These are phyloP conservation scores for Sarcoramphus papa DNA, from an alignment of 2,797 vertebrate genomes.

Conservation along the genomic window DNA sequence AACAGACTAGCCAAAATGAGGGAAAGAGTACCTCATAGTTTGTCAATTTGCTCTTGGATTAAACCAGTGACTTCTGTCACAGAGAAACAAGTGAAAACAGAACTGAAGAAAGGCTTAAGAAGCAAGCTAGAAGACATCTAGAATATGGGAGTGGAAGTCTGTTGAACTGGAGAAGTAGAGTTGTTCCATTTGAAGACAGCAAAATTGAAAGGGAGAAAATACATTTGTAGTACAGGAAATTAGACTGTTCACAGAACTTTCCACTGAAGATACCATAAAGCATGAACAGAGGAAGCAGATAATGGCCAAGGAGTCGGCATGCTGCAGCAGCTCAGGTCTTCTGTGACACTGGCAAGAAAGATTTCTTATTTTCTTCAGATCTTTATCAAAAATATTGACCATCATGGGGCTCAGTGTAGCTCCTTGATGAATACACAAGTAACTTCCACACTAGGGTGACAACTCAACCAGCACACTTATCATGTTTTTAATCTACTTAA, in stretches of 20 bases:
- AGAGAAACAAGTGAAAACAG: not conserved
- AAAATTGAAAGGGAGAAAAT: not conserved
- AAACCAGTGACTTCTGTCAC: not conserved
- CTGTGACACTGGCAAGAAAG: not conserved
- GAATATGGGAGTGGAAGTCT: not conserved
- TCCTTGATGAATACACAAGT: not conserved
- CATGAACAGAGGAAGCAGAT: not conserved
- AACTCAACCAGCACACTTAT: not conserved
- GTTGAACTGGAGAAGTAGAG: not conserved
- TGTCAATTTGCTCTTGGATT: not conserved
- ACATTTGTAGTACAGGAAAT: not conserved
- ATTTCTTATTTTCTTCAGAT: not conserved
- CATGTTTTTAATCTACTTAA: not conserved
- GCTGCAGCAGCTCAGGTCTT: not conserved
- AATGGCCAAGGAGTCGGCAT: not conserved
- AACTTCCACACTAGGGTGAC: not conserved
- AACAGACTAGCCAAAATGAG: not conserved
- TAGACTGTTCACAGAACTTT: not conserved
- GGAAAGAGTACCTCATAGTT: not conserved
- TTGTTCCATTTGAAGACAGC: not conserved
- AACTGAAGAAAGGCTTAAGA: not conserved
- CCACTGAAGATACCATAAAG: not conserved
- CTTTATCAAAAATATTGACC: not conserved
- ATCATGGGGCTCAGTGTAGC: not conserved
- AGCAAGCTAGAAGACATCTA: not conserved